Percentiles rank a stretch among this genome's conserved stretches.
Conservation (phyloP, 2,797 vertebrate species). For the Tokudaia tokunoshimensis region DNA sequence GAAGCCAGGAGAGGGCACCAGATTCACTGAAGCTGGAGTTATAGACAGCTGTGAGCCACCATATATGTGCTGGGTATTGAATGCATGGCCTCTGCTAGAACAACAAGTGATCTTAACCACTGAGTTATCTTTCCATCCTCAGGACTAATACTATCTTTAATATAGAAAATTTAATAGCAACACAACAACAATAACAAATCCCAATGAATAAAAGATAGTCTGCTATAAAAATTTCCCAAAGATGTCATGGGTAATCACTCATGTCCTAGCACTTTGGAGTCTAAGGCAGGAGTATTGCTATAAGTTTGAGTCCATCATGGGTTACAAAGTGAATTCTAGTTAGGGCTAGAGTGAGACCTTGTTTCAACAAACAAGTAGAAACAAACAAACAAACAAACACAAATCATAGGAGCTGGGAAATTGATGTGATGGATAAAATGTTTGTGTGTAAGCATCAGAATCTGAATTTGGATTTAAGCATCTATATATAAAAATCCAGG, state of each 20-base stretch:
- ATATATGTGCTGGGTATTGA: not conserved
- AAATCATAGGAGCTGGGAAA: not conserved
- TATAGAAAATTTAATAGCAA: not conserved
- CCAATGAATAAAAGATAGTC: constrained; percentile 7
- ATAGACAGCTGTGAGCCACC: not conserved
- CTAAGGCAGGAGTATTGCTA: not conserved
- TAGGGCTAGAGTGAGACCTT: not conserved
- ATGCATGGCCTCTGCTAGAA: not conserved
- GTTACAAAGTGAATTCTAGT: not conserved
- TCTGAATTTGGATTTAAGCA: not conserved
- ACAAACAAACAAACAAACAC: not conserved
- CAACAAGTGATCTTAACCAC: not conserved
- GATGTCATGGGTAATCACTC: not conserved
- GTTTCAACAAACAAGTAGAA: not conserved
- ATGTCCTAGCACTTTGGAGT: not conserved
- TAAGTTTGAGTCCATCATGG: not conserved
- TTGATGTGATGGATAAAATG: not conserved
- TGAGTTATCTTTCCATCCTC: not conserved
- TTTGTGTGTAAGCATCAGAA: not conserved
- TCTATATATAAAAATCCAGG: not conserved
- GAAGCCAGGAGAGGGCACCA: not conserved
- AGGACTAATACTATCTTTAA: not conserved
- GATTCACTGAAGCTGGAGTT: not conserved
- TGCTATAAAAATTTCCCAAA: constrained; percentile 7
- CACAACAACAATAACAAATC: not conserved